Conservation (phyloP, 1,140 invertebrate genomes). For the Drusus annulatus region DNA sequence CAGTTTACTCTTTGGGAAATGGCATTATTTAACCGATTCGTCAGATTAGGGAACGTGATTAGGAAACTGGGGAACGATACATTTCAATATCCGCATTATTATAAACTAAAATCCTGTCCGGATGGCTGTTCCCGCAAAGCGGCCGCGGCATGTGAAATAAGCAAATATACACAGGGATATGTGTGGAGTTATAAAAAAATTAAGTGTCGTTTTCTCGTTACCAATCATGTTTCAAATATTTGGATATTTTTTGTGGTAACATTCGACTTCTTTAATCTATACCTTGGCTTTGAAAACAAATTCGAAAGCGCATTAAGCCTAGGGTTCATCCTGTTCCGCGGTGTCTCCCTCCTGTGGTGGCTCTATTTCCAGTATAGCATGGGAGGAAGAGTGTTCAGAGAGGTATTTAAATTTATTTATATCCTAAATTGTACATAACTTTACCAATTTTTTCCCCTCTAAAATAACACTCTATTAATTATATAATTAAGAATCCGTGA, state of each 20-base stretch:
- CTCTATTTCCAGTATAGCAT: no score
- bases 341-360: no score
- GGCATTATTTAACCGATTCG: no score
- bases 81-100: not conserved
- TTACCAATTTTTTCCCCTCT: not conserved
- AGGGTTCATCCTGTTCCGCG: no score
- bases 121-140: not conserved
- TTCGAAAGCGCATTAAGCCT: not conserved
- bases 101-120: not conserved
- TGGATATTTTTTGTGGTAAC: constrained; percentile 1
- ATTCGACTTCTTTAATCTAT: not conserved
- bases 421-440: no score
- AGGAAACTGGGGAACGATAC: not conserved
- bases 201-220: not conserved
- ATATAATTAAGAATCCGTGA: no score
- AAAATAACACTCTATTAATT: no score
- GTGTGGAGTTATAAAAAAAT: not conserved
- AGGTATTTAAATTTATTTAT: no score
- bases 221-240: not conserved
- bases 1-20: no score
- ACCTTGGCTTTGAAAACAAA: not conserved
- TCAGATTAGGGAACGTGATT: no score
- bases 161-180: constrained; percentile 14
- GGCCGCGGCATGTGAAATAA: not conserved
- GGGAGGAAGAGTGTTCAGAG: no score